phyloP scores from a whole-genome alignment of 2,888 invertebrate genomes.

The Standfussiana lucernea region DNA sequence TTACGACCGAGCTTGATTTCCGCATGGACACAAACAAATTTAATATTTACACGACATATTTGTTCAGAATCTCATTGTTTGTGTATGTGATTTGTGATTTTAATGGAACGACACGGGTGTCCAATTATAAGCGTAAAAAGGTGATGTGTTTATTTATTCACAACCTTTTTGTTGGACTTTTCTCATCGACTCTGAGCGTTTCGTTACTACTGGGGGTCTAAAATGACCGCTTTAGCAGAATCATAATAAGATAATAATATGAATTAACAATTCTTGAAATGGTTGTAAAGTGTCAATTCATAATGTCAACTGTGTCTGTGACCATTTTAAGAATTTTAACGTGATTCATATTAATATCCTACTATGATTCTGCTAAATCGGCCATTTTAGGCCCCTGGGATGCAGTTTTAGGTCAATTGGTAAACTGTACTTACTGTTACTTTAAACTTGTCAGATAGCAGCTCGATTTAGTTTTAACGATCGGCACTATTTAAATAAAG shows the following conservation, averaged over 20 bases:
- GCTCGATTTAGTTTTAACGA: constrained; percentile 36
- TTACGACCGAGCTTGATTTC: constrained; percentile 32
- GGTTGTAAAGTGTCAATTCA: too few species aligned
- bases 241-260: too few species aligned
- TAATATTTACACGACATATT: constrained; percentile 40
- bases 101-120: constrained; percentile 19
- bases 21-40: constrained; percentile 37
- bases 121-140: constrained; percentile 18
- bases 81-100: constrained; percentile 38
- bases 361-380: too few species aligned
- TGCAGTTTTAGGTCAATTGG: constrained; percentile 2
- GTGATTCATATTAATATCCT: too few species aligned
- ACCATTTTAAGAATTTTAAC: too few species aligned
- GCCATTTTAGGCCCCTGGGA: too few species aligned
- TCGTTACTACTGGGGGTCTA: constrained; percentile 17
- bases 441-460: constrained; percentile 21
- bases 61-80: constrained; percentile 39
- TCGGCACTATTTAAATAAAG: constrained; percentile 14
- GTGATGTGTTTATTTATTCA: constrained; percentile 24
- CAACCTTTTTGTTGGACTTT: constrained; percentile 6
- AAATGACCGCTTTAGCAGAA: too few species aligned
- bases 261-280: too few species aligned
- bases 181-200: not conserved
- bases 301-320: too few species aligned
- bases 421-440: constrained; percentile 14